Base-by-base conservation (phyloP, 64 coral and sea anemone species). In the Montipora cactus region DNA sequence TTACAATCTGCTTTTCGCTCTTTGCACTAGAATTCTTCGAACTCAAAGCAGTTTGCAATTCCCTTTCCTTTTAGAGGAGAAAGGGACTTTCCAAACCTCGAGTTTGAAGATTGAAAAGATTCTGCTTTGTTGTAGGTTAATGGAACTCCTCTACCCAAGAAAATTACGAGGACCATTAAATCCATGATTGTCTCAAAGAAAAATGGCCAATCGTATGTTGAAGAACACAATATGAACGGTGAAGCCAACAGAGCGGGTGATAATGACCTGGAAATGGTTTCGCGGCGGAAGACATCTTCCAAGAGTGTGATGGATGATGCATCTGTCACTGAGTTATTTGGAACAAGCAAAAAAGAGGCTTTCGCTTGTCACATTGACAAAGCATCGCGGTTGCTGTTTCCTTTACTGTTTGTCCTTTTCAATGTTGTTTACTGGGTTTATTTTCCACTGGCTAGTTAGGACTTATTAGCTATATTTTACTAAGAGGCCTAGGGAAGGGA, bases 351-450 rank as follows among this genome's bases (percentile, higher is more conserved):
- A 80, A 80, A 55, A 25, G 78, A 80, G 16, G 53, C 49, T 64
- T 4, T 15, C 61, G 79, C 81, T 67, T 23, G 67, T 7, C 1
- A 15, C 16, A 59, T 84, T 45, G 81, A 84, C 59, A 64, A 46
- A 8, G 59, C 59, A 3, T 84, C 81, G 46, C 58, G 59, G 18
- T 25, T 84, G 3, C 37, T 84, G 6, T 84, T 84, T 67, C 81
- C 81, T 19, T 59, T 47, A 8, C n/a, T 84, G 23, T 84, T 84
- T 67, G 16, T 84, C 9, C 9, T 84, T 11, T 84, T 67, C 47
- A 84, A 84, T n/a, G 25, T 84, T 47, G 81, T 84, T 1, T 84
- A 84, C 59, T 84, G 81, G 81, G 37, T 84, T 13, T 84, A 84
- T 12, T 21, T 71, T 16, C 8, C 61, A 64, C 0, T 64, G 9